phyloP scores from a whole-genome alignment of 1,140 invertebrate species.

The Leptinotarsa defecta region DNA sequence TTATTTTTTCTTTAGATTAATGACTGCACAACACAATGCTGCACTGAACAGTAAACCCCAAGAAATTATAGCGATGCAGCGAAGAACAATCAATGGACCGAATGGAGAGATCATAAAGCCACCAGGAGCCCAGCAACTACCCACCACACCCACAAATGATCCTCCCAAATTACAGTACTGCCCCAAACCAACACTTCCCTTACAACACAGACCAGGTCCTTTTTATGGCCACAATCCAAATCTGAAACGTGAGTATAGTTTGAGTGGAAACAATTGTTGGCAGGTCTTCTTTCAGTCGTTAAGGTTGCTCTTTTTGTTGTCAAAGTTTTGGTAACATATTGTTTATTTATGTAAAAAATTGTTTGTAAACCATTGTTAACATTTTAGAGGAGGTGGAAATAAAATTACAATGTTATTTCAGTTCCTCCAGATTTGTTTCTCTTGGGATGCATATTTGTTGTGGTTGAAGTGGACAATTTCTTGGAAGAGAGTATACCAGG shows the following conservation, averaged over 20 bases:
- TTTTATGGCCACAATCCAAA: slow-evolving; percentile 88
- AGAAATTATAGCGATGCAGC: slow-evolving; percentile 54
- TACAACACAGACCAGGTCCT: slow-evolving; percentile 60
- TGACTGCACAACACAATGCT: slow-evolving; percentile 80
- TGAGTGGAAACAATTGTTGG: too few species aligned
- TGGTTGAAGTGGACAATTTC: slow-evolving; percentile 61
- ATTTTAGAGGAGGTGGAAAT: too few species aligned
- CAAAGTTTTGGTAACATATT: too few species aligned
- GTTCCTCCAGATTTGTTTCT: slow-evolving; percentile 87
- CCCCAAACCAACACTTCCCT: slow-evolving; percentile 57
- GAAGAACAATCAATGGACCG: slow-evolving; percentile 50
- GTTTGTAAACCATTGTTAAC: too few species aligned
- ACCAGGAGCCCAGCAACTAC: slow-evolving; percentile 40
- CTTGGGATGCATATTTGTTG: slow-evolving; percentile 87
- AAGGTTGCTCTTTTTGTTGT: too few species aligned
- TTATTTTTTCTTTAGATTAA: slow-evolving; percentile 59
- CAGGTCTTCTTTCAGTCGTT: too few species aligned
- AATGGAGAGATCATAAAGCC: slow-evolving; percentile 50
- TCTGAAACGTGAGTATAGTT: slow-evolving; percentile 66
- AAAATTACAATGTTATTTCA: slow-evolving; percentile 55
- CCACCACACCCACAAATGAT: slow-evolving; percentile 39
- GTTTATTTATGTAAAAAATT: too few species aligned
- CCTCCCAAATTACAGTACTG: slow-evolving; percentile 60
- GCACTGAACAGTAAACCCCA: slow-evolving; percentile 57
- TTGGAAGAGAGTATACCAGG: slow-evolving; percentile 65